These are phyloP conservation scores for Amazona finschi DNA, from an alignment of 2,797 vertebrate species.

Conservation along the genomic window DNA sequence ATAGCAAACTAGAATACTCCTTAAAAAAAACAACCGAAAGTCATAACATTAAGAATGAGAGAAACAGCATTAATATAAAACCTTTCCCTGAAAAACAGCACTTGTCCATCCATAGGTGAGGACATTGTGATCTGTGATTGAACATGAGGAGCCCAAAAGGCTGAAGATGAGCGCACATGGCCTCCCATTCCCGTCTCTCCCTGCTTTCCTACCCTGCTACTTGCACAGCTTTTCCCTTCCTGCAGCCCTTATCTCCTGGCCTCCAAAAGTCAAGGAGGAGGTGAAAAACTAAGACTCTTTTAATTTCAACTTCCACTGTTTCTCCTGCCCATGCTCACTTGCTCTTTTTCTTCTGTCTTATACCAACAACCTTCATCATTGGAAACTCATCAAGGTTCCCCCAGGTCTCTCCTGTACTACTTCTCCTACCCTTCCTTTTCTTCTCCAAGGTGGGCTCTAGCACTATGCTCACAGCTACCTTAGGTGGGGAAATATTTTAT, in stretches of 20 bases:
- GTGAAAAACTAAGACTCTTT: neutral
- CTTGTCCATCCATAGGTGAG: neutral
- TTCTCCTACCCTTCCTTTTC: neutral
- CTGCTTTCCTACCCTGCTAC: neutral
- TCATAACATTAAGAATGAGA: constrained; percentile 1
- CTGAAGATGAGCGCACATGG: neutral
- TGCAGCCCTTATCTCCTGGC: neutral
- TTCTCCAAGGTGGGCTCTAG: neutral
- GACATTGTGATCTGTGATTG: constrained; percentile 18
- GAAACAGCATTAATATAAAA: constrained; percentile 46
- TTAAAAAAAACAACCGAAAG: neutral
- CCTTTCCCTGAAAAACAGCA: neutral
- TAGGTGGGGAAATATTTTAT: neutral
- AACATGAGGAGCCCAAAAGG: neutral
- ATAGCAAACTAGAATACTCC: neutral
- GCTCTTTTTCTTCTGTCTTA: neutral
- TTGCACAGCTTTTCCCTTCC: accelerated
- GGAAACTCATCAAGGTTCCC: neutral
- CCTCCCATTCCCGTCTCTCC: neutral
- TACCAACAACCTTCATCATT: neutral
- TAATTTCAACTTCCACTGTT: neutral
- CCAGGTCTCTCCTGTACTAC: neutral
- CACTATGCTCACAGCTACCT: neutral
- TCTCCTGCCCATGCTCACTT: neutral
- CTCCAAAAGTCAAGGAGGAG: neutral